phyloP scores from a whole-genome alignment of 53 echinoderm and acorn worm species.

The Crossaster papposus region DNA sequence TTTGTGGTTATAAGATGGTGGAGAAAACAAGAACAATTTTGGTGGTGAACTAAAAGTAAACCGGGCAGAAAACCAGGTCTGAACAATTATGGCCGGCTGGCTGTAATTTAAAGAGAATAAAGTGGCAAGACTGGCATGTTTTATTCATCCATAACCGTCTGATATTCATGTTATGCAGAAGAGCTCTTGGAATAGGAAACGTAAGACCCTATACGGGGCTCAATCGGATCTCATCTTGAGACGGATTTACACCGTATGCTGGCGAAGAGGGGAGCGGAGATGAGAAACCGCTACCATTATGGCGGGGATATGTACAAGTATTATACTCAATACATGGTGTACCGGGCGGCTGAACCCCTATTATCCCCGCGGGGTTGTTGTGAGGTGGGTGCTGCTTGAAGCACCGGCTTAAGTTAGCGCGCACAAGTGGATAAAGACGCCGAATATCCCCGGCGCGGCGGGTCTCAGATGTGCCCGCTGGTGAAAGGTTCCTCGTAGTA shows the following conservation, averaged over 20 bases:
- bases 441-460: constrained; percentile 20
- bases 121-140: constrained; percentile 25
- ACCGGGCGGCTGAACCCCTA: background rate
- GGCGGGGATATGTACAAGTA: constrained; percentile 14
- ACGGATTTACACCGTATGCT: constrained; percentile 15
- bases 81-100: background rate
- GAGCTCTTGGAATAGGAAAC: constrained; percentile 33
- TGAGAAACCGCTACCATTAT: constrained; percentile 25
- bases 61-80: no score
- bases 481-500: constrained; percentile 47
- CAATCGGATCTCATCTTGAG: constrained; percentile 54
- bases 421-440: constrained; percentile 56
- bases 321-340: background rate
- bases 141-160: constrained; percentile 47
- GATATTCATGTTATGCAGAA: constrained; percentile 55
- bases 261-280: background rate
- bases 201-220: constrained; percentile 30
- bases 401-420: constrained; percentile 18
- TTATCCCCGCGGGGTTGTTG: constrained; percentile 8
- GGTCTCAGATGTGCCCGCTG: constrained; percentile 33
- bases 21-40: no score
- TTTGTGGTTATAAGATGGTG: no score
- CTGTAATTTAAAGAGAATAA: background rate
- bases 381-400: background rate
- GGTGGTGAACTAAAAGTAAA: no score